Percentiles rank a stretch among this genome's conserved stretches.
Evolutionary conservation across 2,113 vertebrate species (phyloP).

Genomic region (Cyanoderma ruficeps): DNA sequence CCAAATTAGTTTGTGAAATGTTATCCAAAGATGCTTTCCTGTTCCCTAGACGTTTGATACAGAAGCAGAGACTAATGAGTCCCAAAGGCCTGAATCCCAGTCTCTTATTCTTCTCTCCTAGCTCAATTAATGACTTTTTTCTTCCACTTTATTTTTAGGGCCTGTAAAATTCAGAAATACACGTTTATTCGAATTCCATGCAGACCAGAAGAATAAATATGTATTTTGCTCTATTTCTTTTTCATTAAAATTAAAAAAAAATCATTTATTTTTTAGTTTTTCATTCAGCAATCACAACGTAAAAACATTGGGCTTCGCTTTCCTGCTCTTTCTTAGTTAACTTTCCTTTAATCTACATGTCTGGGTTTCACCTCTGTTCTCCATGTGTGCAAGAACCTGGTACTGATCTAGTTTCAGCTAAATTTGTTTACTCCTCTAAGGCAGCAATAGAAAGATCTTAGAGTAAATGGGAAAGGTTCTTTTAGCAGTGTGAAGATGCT

Average conservation of each 20-base stretch:
- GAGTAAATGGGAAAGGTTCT: background rate
- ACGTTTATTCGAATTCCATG: background rate
- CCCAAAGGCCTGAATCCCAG: background rate
- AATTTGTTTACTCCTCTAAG: background rate
- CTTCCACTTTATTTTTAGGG: constrained; percentile 10
- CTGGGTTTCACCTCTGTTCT: background rate
- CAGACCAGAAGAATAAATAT: background rate
- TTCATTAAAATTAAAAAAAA: background rate
- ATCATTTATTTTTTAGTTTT: background rate
- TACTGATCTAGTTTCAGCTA: background rate
- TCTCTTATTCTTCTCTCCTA: background rate
- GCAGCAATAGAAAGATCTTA: background rate
- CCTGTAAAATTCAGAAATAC: background rate
- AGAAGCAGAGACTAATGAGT: constrained; percentile 44
- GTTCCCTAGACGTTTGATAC: background rate
- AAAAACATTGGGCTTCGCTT: background rate
- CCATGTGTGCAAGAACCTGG: background rate
- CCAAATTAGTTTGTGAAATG: background rate
- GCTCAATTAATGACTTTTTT: background rate
- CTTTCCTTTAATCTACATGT: background rate
- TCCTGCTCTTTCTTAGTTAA: background rate
- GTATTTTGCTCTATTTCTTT: background rate
- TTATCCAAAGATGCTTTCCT: constrained; percentile 3
- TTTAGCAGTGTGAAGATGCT: background rate
- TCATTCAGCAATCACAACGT: background rate